Base-by-base conservation (phyloP, 1,140 invertebrate genomes). In the Homarus americanus region DNA sequence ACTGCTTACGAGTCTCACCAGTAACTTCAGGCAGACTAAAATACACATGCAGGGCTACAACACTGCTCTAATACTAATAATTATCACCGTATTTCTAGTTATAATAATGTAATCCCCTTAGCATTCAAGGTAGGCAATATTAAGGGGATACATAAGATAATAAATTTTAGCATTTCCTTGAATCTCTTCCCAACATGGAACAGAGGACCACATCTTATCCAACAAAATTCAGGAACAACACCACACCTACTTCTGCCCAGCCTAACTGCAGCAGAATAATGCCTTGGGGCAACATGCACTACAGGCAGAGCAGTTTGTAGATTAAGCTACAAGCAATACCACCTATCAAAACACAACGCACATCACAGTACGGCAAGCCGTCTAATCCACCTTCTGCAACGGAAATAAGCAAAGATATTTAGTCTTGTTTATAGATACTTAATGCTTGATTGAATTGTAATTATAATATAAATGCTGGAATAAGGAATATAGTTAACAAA, bases 361-460 rank as follows among this genome's bases (percentile, higher is more conserved):
- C 88, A 90, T 90, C 88, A 90, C 80, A 90, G 88, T 84, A 90
- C 88, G 82, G 72, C 72, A 90, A 84, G 79, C 88, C 44, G 66
- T 63, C 82, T 90, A 90, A 90, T 90, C 88, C 88, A 90, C 88
- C 88, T 90, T 90, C 88, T 90, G 88, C 36, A 90, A 90, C 17
- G 82, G 88, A 90, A 75, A 90, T 76, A 90, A 90, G 72, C 88
- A 90, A 53, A 84, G 32, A 83, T 34, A 76, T 89, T 82, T 73
- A 89, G 44, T 82, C 44, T 53, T 63, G 9, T 53, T 76, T 66
- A 78, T 34, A 79, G 40, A 34, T 58, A 20, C 40, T 28, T 32
- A 32, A 24, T 69, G 63, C 63, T 69, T 69, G 28, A 28, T 32
- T 69, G 63, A 69, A 69, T 17, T 69, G 9, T 69, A 69, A 32